Base-by-base conservation (phyloP, 2,888 invertebrate species). In the Philhelius pedissequus region DNA sequence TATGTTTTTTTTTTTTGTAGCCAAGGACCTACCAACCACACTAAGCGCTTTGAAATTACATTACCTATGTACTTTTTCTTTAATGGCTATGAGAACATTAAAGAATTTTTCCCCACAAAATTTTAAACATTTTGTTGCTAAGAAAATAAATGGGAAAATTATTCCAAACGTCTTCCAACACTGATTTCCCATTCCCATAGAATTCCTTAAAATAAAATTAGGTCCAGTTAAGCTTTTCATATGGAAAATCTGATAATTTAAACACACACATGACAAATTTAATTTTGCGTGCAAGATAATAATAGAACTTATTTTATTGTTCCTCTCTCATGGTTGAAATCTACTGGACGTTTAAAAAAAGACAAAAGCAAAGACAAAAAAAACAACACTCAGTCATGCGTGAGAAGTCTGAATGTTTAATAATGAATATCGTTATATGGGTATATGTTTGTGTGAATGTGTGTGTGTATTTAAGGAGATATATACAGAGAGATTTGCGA, bases 271-370 rank as follows among this genome's bases (percentile, higher is more conserved):
- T 40, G 60, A 38, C 15, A 54, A 70, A 70, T 56, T 71, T 27
- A 78, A 70, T 78, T 70, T 56, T 48, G 70, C 70, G 56, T 71
- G 62, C 38, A 48, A 30, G 70, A 71, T 78, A 78, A 78, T 56
- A 78, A 78, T 78, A 78, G 70, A 78, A 38, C 35, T 52, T 69
- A 32, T 58, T 50, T 75, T 48, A 25, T 75, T 68, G 30, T 48
- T 35, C 30, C 22, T 56, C 48, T 71, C 11, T 58, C n/a, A 1
- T 58, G 7, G 13, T 20, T 18, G 30, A 20, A 48, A 62, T 73
- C 30, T 6, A 25, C 43, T 54, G 54, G 74, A 64, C 54, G 30
- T 52, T 35, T 25, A 32, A 15, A 15, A 43, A 64, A 20, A 43
- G 4, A 6, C 11, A 35, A 7, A 45, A 58, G 18, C 13, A 15